Evolutionary conservation across 2,888 invertebrate genomes (phyloP), one percentile per base, ranked within the genome.

Genomic region (Epiperipatus broadwayi): DNA sequence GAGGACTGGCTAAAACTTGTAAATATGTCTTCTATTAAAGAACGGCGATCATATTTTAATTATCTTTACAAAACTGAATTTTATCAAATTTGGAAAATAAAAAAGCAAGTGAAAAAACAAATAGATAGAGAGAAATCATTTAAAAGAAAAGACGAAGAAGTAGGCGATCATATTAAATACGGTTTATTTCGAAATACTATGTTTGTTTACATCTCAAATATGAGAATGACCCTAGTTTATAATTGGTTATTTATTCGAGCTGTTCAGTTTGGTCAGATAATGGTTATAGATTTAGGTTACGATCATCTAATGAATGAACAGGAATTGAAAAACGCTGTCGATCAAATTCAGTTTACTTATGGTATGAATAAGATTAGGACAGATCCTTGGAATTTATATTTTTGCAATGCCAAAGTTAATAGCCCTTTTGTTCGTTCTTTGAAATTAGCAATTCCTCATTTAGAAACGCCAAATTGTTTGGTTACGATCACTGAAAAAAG

Each of bases 231-330:
- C 50, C 54, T 63, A 21, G 64, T 68, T 53, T 70, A 72, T 47
- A 72, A 77, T 54, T n/a, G n/a, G n/a, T n/a, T n/a, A n/a, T 43
- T 66, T 10, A 51, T 63, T 1, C 52, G 52, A 30, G 61, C 67
- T 4, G 61, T 65, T 51, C 60, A 66, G 49, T 71, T 69, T 61
- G 78, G 79, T 0, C 75, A 77, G 48, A 72, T 75, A 50, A 47
- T 89, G 16, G 69, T 91, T 3, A 59, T 85, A 35, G 91, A 91
- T 54, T 76, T 83, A 53, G 73, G 76, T 22, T 89, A 76, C 61
- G 76, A 79, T 50, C 49, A 69, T 1, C 52, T 73, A 46, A 89
- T 91, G 89, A 71, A 63, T 0, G 50, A 51, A n/a, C 58, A 66
- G 32, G 89, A 89, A 62, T 63, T 66, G 3, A 51, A 63, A 0